A percentile compares a stretch with the other conserved stretches of the same genome.
These are phyloP conservation scores for Limnephilus rhombicus DNA, from an alignment of 2,888 invertebrate species.

Conservation along the genomic window DNA sequence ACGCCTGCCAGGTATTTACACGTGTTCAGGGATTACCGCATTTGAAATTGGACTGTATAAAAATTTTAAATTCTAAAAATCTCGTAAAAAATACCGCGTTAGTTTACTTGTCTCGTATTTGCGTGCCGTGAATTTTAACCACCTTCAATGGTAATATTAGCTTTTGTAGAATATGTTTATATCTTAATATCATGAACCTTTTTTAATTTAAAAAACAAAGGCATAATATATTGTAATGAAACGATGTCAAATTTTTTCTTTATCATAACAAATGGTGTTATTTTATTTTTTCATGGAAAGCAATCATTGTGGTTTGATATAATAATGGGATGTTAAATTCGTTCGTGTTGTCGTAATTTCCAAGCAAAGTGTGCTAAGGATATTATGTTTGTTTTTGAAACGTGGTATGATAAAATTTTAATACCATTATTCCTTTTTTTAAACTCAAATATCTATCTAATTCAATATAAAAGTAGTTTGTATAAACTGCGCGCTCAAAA, in stretches of 20 bases:
- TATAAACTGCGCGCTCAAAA: too few relatives aligned
- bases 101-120: not conserved
- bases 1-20: constrained; percentile 24
- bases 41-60: constrained; percentile 8
- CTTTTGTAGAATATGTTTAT: not conserved
- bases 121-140: constrained; percentile 22
- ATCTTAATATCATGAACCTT: not conserved
- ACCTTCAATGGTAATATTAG: not conserved
- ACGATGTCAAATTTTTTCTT: not conserved
- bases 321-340: not conserved
- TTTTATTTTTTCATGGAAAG: not conserved
- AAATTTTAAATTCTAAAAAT: not conserved
- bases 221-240: not conserved
- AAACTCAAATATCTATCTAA: too few relatives aligned
- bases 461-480: too few relatives aligned
- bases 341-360: not conserved
- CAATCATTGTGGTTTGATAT: not conserved
- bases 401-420: too few relatives aligned
- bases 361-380: too few relatives aligned
- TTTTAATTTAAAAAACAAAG: not conserved
- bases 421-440: too few relatives aligned
- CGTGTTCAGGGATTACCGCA: constrained; percentile 42
- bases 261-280: not conserved
- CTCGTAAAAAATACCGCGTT: not conserved
- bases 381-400: too few relatives aligned